Conservation (phyloP, 2,113 vertebrate species). For the Peromyscus californicus region DNA sequence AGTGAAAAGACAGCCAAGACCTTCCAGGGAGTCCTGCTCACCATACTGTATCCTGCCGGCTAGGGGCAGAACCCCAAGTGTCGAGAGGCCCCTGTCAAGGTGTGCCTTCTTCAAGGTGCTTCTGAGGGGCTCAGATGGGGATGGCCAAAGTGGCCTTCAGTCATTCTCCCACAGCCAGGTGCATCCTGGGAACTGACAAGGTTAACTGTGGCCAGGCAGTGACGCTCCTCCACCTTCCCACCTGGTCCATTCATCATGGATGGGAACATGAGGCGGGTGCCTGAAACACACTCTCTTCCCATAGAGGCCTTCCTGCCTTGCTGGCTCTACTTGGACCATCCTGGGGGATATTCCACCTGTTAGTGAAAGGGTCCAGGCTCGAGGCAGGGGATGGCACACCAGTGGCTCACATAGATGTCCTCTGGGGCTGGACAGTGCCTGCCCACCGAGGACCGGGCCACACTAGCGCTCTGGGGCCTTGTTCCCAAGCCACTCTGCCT, state of each 20-base stretch:
- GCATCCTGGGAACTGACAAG: not conserved
- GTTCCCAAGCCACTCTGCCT: not conserved
- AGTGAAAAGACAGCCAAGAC: too few relatives aligned
- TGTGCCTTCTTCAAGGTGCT: not conserved
- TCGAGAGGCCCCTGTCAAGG: rapidly evolving
- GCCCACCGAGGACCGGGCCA: not conserved
- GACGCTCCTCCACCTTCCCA: not conserved
- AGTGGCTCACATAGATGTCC: not conserved
- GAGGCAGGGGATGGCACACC: not conserved
- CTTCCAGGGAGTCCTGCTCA: not conserved
- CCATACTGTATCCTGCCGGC: not conserved
- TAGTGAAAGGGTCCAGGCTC: not conserved
- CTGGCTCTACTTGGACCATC: not conserved
- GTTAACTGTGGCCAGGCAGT: not conserved
- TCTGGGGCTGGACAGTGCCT: not conserved
- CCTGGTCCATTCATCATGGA: not conserved
- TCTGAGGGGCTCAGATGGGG: not conserved
- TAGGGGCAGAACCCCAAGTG: not conserved
- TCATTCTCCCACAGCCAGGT: not conserved
- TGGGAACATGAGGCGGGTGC: too few relatives aligned
- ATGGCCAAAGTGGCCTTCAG: too few relatives aligned
- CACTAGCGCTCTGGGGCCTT: not conserved
- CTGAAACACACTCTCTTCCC: too few relatives aligned
- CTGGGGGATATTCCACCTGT: not conserved
- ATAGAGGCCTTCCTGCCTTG: rapidly evolving